Percentiles rank a stretch among this genome's conserved stretches.
These are phyloP conservation scores for Idaea straminata DNA, from an alignment of 2,888 invertebrate species.

Conservation along the genomic window DNA sequence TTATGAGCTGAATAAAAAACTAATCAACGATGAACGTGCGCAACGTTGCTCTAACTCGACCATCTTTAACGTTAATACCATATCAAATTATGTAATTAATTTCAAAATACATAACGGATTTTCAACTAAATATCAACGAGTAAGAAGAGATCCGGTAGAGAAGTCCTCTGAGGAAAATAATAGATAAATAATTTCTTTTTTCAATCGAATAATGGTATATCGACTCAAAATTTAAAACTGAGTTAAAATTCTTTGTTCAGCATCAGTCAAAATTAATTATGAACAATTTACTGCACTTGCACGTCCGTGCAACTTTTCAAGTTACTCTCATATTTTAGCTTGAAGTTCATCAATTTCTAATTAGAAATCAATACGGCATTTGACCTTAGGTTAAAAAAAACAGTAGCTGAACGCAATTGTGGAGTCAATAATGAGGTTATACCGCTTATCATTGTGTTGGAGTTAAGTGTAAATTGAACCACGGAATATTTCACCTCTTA, in stretches of 20 bases:
- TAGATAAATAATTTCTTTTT: too few relatives aligned
- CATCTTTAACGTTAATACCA: neutral
- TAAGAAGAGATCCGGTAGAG: neutral
- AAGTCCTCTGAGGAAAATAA: too few relatives aligned
- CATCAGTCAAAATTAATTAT: too few relatives aligned
- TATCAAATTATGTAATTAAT: neutral
- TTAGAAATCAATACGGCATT: constrained; percentile 32
- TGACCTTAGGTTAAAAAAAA: constrained; percentile 46
- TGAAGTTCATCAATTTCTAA: neutral
- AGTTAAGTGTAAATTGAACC: constrained; percentile 63
- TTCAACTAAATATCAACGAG: neutral
- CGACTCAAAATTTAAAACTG: too few relatives aligned
- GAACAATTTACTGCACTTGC: neutral
- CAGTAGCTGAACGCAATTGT: constrained; percentile 43
- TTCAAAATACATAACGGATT: neutral
- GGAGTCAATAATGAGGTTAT: constrained; percentile 52
- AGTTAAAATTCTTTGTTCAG: too few relatives aligned
- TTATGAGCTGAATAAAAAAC: constrained; percentile 52
- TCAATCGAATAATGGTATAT: too few relatives aligned
- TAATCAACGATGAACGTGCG: constrained; percentile 23
- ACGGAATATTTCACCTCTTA: constrained; percentile 70
- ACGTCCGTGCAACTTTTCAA: constrained; percentile 5
- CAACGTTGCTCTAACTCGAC: neutral
- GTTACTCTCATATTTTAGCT: neutral
- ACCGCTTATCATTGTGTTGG: constrained; percentile 56